Conservation (phyloP, 2,888 invertebrate species). For the Xylota segnis region DNA sequence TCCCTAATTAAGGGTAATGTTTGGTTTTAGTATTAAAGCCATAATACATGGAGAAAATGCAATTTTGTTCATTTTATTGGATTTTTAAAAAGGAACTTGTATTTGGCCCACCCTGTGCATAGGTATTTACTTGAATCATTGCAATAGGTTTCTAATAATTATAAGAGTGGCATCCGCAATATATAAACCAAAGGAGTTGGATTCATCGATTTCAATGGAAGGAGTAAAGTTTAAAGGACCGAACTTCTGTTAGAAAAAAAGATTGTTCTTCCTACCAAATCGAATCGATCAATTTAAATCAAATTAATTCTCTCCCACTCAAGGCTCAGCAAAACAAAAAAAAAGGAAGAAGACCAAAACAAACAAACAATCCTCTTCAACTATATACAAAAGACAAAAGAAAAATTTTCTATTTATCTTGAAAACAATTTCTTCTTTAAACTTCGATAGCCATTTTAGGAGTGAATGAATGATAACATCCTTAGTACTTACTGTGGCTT, state of each 20-base stretch:
- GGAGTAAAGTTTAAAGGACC: background rate
- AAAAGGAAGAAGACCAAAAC: background rate
- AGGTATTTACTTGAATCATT: too few species aligned
- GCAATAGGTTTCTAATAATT: too few species aligned
- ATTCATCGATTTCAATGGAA: background rate
- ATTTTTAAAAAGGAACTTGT: too few species aligned
- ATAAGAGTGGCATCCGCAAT: too few species aligned
- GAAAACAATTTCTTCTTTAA: constrained; percentile 10
- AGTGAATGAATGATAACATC: constrained; percentile 35
- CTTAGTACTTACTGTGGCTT: background rate
- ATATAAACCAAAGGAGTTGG: too few species aligned
- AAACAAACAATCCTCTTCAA: constrained; percentile 14
- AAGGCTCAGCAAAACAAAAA: background rate
- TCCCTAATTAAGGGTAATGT: too few species aligned
- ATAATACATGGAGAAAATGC: too few species aligned
- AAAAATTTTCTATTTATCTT: constrained; percentile 37
- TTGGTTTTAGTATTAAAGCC: too few species aligned
- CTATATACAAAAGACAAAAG: background rate
- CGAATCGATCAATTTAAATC: constrained; percentile 38
- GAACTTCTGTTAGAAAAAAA: background rate
- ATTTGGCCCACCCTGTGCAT: too few species aligned
- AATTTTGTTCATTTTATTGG: too few species aligned
- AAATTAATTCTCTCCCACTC: constrained; percentile 29
- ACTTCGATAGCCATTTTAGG: constrained; percentile 31
- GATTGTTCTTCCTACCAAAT: background rate